phyloP scores from a whole-genome alignment of 2,113 vertebrate genomes.

The Cisticola juncidis region DNA sequence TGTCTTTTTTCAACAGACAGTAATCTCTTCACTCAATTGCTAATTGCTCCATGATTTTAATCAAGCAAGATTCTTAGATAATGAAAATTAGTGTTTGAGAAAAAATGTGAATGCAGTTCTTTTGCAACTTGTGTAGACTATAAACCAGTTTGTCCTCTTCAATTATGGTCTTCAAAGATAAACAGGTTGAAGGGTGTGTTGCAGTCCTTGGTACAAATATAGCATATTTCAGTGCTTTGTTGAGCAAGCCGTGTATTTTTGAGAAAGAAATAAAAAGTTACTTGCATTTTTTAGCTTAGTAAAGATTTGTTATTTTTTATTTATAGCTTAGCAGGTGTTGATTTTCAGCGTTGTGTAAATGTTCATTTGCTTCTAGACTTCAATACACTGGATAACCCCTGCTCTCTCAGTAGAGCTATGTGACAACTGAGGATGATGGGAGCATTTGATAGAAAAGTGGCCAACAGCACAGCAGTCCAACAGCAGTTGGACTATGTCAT shows the following conservation, averaged over 20 bases:
- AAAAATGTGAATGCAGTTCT: conserved; percentile 10
- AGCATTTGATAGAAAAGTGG: background rate
- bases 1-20: conserved; percentile 23
- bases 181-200: conserved; percentile 35
- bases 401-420: background rate
- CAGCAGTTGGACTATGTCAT: background rate
- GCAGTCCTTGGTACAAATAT: conserved; percentile 20
- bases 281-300: background rate
- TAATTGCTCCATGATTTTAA: conserved; percentile 44
- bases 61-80: conserved; percentile 4
- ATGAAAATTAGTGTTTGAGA: conserved; percentile 28
- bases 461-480: background rate
- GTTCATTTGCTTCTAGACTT: background rate
- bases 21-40: conserved; percentile 22
- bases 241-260: background rate
- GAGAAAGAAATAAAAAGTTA: background rate
- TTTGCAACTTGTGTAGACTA: conserved; percentile 26
- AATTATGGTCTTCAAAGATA: conserved; percentile 32
- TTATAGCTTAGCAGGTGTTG: background rate
- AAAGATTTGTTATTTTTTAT: background rate
- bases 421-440: background rate
- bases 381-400: background rate
- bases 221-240: conserved; percentile 2
- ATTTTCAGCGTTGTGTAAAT: background rate
- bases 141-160: conserved; percentile 52